Conservation (phyloP, 2,113 vertebrate genomes). For the Alligator mississippiensis region DNA sequence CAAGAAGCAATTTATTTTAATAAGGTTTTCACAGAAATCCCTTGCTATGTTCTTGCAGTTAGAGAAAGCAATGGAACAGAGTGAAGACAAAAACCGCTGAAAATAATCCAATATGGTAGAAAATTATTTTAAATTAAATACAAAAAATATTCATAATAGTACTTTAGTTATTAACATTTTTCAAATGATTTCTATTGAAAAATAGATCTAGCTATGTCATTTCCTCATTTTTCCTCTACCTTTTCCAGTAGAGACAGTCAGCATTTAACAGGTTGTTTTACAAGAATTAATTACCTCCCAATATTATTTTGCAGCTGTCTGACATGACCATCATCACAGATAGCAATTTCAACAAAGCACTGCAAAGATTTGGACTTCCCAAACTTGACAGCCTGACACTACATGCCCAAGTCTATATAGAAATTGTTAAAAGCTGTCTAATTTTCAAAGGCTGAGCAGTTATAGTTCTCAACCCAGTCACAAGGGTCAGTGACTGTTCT, state of each 20-base stretch:
- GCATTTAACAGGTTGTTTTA: slow-evolving; percentile 16
- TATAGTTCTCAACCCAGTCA: background rate
- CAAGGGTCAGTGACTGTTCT: background rate
- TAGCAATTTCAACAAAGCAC: background rate
- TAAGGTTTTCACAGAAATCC: slow-evolving; percentile 35
- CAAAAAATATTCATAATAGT: background rate
- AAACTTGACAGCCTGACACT: background rate
- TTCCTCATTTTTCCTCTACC: background rate
- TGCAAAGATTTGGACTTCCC: background rate
- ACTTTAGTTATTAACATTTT: background rate
- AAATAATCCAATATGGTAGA: background rate
- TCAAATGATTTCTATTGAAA: background rate
- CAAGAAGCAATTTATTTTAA: slow-evolving; percentile 65
- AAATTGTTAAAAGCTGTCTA: background rate
- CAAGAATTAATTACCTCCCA: slow-evolving; percentile 32
- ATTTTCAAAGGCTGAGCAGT: rapidly evolving
- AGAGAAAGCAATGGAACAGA: slow-evolving; percentile 40
- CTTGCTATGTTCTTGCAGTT: slow-evolving; percentile 43
- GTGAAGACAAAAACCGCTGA: slow-evolving; percentile 43
- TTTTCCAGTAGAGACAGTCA: background rate
- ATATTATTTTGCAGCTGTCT: slow-evolving; percentile 13
- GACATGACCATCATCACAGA: background rate
- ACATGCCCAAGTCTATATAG: background rate
- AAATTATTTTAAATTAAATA: slow-evolving; percentile 9
- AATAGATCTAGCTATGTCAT: background rate